Evolutionary conservation across 2,797 vertebrate genomes (phyloP).

Genomic region (Limnodromus scolopaceus): DNA sequence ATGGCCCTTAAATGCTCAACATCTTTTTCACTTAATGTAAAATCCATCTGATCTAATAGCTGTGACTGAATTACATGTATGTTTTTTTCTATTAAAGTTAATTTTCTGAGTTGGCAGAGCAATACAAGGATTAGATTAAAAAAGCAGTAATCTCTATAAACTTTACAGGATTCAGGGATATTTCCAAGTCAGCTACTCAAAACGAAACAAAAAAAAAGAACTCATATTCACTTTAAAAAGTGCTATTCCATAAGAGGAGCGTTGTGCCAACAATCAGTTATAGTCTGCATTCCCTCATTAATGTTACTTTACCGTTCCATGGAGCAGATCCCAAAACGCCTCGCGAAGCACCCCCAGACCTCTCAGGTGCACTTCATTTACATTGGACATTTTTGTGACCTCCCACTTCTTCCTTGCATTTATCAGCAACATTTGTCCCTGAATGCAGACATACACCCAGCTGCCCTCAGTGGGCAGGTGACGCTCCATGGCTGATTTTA

Average conservation of each 20-base stretch:
- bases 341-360: not conserved
- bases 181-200: conserved; percentile 26
- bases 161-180: conserved; percentile 28
- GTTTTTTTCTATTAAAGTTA: conserved; percentile 76
- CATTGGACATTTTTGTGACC: conserved; percentile 9
- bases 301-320: not conserved
- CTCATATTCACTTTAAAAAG: not conserved
- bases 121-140: conserved; percentile 64
- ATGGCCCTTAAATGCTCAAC: conserved; percentile 76
- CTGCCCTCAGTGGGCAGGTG: not conserved
- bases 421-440: not conserved
- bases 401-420: not conserved
- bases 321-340: not conserved
- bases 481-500: not conserved
- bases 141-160: conserved; percentile 54
- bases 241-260: not conserved
- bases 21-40: conserved; percentile 75
- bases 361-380: not conserved
- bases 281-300: not conserved
- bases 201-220: not conserved
- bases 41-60: conserved; percentile 79
- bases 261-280: not conserved
- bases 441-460: not conserved
- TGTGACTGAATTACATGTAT: conserved; percentile 70
- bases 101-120: conserved; percentile 79